Percentiles rank a stretch among this genome's conserved stretches.
Evolutionary conservation across 2,113 vertebrate genomes (phyloP).

Genomic region (Callipepla californica): DNA sequence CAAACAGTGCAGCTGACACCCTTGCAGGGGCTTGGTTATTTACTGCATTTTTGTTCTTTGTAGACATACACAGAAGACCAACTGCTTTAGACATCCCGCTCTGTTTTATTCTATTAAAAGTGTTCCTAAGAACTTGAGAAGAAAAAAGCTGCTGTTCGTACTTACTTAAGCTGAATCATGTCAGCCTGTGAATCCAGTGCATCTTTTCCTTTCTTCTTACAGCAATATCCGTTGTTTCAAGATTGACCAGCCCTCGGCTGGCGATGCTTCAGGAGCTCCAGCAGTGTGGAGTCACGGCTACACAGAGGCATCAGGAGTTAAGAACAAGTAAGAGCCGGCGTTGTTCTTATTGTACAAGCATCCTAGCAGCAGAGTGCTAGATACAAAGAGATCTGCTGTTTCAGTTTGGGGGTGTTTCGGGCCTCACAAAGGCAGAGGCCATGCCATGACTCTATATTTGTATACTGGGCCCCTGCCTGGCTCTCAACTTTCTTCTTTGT

Average conservation of each 20-base stretch:
- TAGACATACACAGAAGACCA: not conserved
- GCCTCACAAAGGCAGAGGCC: constrained; percentile 17
- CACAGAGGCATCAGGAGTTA: constrained; percentile 94
- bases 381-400: not conserved
- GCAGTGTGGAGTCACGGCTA: constrained; percentile 98
- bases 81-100: not conserved
- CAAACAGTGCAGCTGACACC: not conserved
- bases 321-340: constrained; percentile 89
- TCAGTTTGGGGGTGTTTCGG: not conserved
- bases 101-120: not conserved
- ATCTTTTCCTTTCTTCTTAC: constrained; percentile 32
- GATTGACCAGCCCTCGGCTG: constrained; percentile 91
- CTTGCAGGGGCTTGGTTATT: not conserved
- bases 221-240: constrained; percentile 99
- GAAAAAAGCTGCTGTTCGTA: not conserved
- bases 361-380: not conserved
- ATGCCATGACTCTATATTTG: not conserved
- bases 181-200: not conserved
- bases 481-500: constrained; percentile 40
- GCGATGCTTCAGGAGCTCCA: constrained; percentile 89
- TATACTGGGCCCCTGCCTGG: not conserved
- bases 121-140: not conserved
- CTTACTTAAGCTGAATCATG: not conserved
- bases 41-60: not conserved
- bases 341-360: fast-evolving